Percentiles rank a stretch among this genome's conserved stretches.
Evolutionary conservation across 23 tunicate genomes (phyloP).

Genomic region (Ascidia mentula): DNA sequence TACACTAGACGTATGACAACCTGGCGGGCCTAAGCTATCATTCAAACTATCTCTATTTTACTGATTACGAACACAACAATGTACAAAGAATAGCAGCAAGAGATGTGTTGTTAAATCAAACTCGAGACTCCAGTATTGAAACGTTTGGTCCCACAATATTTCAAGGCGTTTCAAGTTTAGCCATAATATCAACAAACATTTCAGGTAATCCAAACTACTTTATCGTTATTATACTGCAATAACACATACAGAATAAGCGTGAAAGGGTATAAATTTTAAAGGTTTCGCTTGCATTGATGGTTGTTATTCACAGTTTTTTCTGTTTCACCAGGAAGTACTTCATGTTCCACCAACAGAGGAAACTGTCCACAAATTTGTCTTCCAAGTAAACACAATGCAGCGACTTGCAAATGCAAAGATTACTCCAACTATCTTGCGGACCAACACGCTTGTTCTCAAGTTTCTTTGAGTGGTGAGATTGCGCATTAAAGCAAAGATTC

Average conservation of each 20-base stretch:
- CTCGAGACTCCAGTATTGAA: background rate
- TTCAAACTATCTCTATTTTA: background rate
- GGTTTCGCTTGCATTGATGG: background rate
- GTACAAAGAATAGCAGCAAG: background rate
- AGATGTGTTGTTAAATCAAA: background rate
- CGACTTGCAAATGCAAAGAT: background rate
- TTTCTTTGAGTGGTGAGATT: background rate
- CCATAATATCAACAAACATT: background rate
- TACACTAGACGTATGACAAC: background rate
- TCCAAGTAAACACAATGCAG: background rate
- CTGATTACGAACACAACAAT: background rate
- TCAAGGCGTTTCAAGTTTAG: background rate
- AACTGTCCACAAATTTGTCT: constrained; percentile 2
- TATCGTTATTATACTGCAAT: background rate
- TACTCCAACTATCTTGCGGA: background rate
- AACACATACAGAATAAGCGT: background rate
- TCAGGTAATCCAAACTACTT: background rate
- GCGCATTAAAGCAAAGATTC: no score
- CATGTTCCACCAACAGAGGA: background rate
- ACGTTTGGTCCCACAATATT: background rate
- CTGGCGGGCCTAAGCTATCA: background rate
- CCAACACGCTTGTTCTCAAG: background rate
- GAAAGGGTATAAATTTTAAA: no score
- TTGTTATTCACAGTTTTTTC: background rate
- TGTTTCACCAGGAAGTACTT: background rate